phyloP scores from a whole-genome alignment of 2,888 invertebrate species.

The Drosophila greeni region DNA sequence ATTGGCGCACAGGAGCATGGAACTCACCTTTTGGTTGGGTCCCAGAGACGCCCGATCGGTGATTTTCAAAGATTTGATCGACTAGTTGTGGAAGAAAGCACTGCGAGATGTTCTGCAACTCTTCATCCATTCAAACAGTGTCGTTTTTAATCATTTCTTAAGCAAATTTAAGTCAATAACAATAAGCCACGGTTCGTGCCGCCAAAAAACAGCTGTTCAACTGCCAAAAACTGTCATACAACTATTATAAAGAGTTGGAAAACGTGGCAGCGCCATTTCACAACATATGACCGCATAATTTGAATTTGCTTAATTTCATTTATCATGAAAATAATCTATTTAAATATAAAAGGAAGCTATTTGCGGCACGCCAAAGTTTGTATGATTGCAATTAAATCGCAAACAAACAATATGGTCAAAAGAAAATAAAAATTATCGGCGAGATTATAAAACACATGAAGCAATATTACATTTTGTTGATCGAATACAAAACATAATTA shows the following conservation, averaged over 20 bases:
- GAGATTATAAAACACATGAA: too few species aligned
- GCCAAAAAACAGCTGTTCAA: constrained; percentile 31
- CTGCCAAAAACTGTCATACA: not conserved
- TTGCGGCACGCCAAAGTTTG: too few species aligned
- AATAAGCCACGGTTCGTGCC: constrained; percentile 2
- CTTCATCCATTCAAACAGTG: constrained; percentile 20
- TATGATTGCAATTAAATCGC: too few species aligned
- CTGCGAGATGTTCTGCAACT: not conserved
- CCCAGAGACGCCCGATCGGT: not conserved
- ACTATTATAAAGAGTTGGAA: not conserved
- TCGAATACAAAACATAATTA: too few species aligned
- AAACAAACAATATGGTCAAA: too few species aligned
- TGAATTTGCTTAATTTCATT: too few species aligned
- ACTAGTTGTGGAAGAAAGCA: constrained; percentile 15
- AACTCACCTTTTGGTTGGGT: constrained; percentile 2
- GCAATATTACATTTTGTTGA: too few species aligned
- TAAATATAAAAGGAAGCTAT: too few species aligned
- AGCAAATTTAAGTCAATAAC: not conserved
- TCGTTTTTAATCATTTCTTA: not conserved
- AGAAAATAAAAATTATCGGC: too few species aligned
- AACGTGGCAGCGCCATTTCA: not conserved
- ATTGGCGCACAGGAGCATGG: too few species aligned
- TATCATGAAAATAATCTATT: too few species aligned
- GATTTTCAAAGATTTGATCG: constrained; percentile 14
- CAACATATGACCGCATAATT: too few species aligned